These are phyloP conservation scores for Glaucomys volans DNA, from an alignment of 2,113 vertebrate genomes.

Conservation along the genomic window DNA sequence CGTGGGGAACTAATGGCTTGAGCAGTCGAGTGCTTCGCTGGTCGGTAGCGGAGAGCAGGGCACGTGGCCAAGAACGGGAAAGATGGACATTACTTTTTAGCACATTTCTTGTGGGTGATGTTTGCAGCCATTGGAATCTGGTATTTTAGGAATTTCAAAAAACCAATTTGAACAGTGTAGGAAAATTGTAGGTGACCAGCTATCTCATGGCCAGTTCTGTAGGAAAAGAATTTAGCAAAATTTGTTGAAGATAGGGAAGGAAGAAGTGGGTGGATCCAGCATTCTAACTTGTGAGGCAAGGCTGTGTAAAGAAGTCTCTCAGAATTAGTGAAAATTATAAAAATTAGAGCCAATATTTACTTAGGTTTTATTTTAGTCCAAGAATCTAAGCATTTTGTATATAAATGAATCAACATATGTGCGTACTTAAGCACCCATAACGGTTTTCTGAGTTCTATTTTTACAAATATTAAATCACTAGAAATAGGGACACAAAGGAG, in stretches of 20 bases:
- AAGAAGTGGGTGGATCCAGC: accelerated
- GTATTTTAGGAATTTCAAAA: background rate
- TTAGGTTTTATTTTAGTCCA: background rate
- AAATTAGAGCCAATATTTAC: background rate
- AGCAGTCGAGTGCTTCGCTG: background rate
- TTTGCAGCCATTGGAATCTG: background rate
- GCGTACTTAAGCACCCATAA: background rate
- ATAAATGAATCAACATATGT: background rate
- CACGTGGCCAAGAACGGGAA: background rate
- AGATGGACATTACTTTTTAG: background rate
- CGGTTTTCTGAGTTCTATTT: background rate
- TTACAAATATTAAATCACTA: conserved; percentile 1
- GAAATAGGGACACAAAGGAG: conserved; percentile 1
- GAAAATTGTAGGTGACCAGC: background rate
- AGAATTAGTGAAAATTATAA: background rate
- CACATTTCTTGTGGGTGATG: background rate
- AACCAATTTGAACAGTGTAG: background rate
- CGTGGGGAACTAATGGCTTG: background rate
- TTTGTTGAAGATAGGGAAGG: background rate
- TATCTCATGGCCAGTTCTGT: background rate
- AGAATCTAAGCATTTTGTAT: background rate
- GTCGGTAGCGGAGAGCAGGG: background rate
- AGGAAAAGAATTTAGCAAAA: background rate
- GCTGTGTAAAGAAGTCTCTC: background rate
- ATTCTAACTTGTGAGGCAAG: background rate